A percentile compares a stretch with the other conserved stretches of the same genome.
phyloP scores from a whole-genome alignment of 1,140 invertebrate genomes.

The Melitaea cinxia region DNA sequence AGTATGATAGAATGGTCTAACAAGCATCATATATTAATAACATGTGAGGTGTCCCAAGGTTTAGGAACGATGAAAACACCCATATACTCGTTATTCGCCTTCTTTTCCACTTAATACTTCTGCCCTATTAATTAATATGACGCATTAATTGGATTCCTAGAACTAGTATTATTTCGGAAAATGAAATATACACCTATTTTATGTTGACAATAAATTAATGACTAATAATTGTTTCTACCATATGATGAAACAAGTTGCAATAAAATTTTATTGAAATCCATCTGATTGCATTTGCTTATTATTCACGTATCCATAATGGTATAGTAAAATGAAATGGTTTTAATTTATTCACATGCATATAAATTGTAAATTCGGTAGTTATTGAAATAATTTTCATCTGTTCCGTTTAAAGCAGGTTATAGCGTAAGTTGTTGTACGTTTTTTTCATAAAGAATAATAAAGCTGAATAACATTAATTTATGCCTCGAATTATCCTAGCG shows the following conservation, averaged over 20 bases:
- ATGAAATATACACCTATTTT: not conserved
- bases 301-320: not conserved
- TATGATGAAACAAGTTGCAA: not conserved
- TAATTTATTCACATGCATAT: not conserved
- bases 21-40: constrained; percentile 7
- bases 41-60: not conserved
- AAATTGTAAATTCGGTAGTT: not conserved
- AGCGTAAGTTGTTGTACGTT: not conserved
- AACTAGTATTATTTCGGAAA: not conserved
- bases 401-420: not conserved
- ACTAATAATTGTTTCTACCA: not conserved
- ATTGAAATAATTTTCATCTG: not conserved
- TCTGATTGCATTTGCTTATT: not conserved
- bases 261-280: not conserved
- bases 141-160: not conserved
- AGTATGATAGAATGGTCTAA: constrained; percentile 7
- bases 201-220: not conserved
- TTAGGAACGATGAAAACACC: not conserved
- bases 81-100: not conserved
- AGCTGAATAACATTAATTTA: not conserved
- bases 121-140: not conserved
- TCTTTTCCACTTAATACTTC: not conserved
- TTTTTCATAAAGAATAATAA: not conserved
- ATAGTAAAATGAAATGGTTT: not conserved
- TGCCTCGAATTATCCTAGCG: not conserved